Evolutionary conservation across 1,140 invertebrate genomes (phyloP), one percentile per base, ranked within the genome.

Genomic region (Penaeus chinensis): DNA sequence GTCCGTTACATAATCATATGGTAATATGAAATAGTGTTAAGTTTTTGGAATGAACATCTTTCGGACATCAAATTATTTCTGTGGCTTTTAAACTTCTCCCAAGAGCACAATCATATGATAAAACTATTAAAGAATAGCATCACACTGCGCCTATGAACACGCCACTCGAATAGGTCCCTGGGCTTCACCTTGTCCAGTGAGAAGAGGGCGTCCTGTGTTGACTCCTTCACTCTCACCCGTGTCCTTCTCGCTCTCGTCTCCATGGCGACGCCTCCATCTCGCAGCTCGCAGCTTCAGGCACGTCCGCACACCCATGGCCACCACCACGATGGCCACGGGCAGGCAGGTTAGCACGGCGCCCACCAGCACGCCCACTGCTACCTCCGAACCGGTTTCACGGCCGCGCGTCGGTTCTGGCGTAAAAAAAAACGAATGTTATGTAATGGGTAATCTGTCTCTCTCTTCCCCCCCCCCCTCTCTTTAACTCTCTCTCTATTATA

Each of bases 281-380:
- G 79, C 85, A 47, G 85, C 85, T 63, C 85, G 65, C 54, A 82
- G 65, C 32, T 79, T 82, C 79, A 81, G 61, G 60, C 78, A 87
- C 11, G 85, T 87, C 24, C 84, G 77, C 37, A 85, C 84, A 42
- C 84, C 84, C 78, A 87, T 82, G 47, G 82, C 85, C 78, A 76
- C 69, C 66, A 87, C 79, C 13, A 78, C 66, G 19, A 87, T 87
- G 79, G 79, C 85, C 54, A 87, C 85, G 47, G 85, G 85, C 42
- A 87, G 69, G 47, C 85, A 87, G 20, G 85, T 79, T 22, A 87
- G 61, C 66, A 87, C 79, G 18, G 85, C 85, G 79, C 85, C 85
- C 79, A 87, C 85, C 54, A 87, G 60, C 85, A 87, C 85, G 66
- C 85, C 85, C 79, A 87, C 79, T 8, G 85, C 79, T 32, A 87